phyloP scores from a whole-genome alignment of 2,888 invertebrate species.

The Eupithecia exiguata region DNA sequence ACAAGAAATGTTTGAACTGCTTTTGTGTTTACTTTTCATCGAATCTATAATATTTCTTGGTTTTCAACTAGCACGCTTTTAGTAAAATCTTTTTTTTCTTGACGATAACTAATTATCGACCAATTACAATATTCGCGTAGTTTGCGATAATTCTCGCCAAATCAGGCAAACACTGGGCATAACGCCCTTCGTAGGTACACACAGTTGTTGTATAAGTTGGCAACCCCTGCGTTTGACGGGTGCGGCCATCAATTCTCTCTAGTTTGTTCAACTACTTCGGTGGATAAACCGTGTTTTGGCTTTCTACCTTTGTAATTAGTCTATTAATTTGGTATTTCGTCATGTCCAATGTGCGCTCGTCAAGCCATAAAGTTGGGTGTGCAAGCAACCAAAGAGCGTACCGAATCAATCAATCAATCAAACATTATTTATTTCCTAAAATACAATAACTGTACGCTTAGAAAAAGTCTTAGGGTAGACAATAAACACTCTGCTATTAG shows the following conservation, averaged over 20 bases:
- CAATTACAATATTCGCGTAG: background rate
- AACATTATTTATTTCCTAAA: too few species aligned
- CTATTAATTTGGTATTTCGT: background rate
- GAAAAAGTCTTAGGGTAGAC: too few species aligned
- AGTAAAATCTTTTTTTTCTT: background rate
- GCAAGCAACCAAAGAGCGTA: too few species aligned
- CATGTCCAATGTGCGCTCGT: too few species aligned
- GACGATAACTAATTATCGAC: too few species aligned
- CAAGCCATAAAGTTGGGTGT: too few species aligned
- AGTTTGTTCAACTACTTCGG: constrained; percentile 13
- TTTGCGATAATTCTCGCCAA: background rate
- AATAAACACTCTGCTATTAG: too few species aligned
- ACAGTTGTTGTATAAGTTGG: constrained; percentile 27
- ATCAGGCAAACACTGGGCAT: background rate
- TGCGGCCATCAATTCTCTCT: constrained; percentile 22
- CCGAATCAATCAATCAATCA: too few species aligned
- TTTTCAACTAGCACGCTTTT: background rate
- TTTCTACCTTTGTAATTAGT: background rate
- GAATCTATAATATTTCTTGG: background rate
- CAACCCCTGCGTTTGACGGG: constrained; percentile 38
- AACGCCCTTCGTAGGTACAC: constrained; percentile 5
- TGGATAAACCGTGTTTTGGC: background rate
- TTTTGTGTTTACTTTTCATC: background rate
- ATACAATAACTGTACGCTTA: too few species aligned
- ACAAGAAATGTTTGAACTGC: background rate